Conservation (phyloP, 2,797 vertebrate species). For the Ptychadena robeensis region DNA sequence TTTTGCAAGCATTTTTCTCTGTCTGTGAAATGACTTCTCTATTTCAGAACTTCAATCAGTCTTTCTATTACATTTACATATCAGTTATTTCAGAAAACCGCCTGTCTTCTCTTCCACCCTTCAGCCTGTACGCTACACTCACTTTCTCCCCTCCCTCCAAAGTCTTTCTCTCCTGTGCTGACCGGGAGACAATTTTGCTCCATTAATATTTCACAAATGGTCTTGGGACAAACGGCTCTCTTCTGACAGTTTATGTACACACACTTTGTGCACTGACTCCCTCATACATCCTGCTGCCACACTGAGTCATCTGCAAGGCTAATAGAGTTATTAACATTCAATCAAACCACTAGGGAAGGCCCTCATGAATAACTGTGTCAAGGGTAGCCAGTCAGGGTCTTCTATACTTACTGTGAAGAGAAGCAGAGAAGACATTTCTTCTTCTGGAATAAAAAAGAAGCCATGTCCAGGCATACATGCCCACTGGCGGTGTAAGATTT, state of each 20-base stretch:
- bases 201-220: slow-evolving; percentile 61
- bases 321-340: slow-evolving; percentile 56
- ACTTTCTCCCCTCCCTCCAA: neutral
- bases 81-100: slow-evolving; percentile 12
- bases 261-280: slow-evolving; percentile 51
- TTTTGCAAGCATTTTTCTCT: slow-evolving; percentile 31
- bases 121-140: slow-evolving; percentile 5
- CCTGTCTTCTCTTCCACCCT: neutral
- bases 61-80: slow-evolving; percentile 48
- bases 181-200: slow-evolving; percentile 50
- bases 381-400: slow-evolving; percentile 31
- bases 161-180: slow-evolving; percentile 4
- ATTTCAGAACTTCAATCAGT: slow-evolving; percentile 45
- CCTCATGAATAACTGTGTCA: slow-evolving; percentile 47
- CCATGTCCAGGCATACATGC: slow-evolving; percentile 10
- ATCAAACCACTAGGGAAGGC: slow-evolving; percentile 50
- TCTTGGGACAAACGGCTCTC: slow-evolving; percentile 54
- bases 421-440: slow-evolving; percentile 14
- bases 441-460: slow-evolving; percentile 25
- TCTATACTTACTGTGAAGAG: slow-evolving; percentile 39
- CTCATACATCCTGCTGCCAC: slow-evolving; percentile 59
- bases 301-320: slow-evolving; percentile 51
- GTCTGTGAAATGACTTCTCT: slow-evolving; percentile 41
- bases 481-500: slow-evolving; percentile 32
- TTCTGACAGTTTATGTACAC: slow-evolving; percentile 61